Base-by-base conservation (phyloP, 2,113 vertebrate genomes). In the Hystrix brachyura region DNA sequence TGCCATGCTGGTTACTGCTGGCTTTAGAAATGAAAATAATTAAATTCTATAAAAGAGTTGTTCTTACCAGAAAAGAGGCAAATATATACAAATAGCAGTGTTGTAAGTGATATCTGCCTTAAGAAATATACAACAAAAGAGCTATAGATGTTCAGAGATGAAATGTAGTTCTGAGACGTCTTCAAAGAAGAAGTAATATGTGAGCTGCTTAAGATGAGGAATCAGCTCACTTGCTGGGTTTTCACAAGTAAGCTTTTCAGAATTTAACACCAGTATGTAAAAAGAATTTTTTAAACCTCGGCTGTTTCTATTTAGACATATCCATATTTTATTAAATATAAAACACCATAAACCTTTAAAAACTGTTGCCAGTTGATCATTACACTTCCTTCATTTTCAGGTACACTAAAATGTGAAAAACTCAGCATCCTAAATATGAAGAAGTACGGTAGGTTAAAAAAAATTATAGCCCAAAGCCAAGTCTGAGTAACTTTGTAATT, bases 281-380 rank as follows among this genome's bases (percentile, higher is more conserved):
- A 96, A 90, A 95, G 3, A 65, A 3, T 86, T 86, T 76, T 97
- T 96, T 80, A 59, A 74, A 27, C 55, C 55, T 82, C 29, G 96
- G 25, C 17, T 57, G 1, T 88, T 89, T 94, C 90, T 93, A 60
- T 79, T 65, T 46, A 90, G 83, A 88, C 10, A 25, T 27, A 89
- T 1, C 1, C 11, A 15, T 94, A 82, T 90, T 94, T 95, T 25
- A 60, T 91, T 9, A 95, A 86, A 67, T 95, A 23, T 76, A 91
- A 92, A 57, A 51, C 7, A 19, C 55, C 57, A 48, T 62, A 91
- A 88, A 78, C 8, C 43, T 81, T 90, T 89, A 93, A n/a, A 72
- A 38, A 60, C 13, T 92, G 12, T 7, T 79, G 3, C 27, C 29
- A 84, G 19, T 88, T 95, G 27, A 69, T 87, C 11, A 72, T 94